Evolutionary conservation across 2,888 invertebrate species (phyloP).

Genomic region (Ceratothoa steindachneri): DNA sequence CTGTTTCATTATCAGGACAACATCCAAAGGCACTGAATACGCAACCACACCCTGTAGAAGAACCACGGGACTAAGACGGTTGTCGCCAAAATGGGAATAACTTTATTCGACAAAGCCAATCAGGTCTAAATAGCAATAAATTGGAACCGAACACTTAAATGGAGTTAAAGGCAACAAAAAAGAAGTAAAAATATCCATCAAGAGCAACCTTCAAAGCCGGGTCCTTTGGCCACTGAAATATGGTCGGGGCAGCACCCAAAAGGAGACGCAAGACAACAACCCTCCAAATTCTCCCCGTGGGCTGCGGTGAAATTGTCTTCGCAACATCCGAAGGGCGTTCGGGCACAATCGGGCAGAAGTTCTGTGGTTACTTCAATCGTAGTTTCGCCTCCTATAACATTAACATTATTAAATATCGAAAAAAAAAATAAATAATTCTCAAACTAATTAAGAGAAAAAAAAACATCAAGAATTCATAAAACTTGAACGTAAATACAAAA

Average conservation of each 20-base stretch:
- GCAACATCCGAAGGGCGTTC: conserved; percentile 51
- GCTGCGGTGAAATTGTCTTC: conserved; percentile 50
- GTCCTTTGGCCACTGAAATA: conserved; percentile 71
- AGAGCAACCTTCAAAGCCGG: conserved; percentile 63
- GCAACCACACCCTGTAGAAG: conserved; percentile 66
- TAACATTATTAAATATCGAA: background rate
- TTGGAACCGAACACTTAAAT: background rate
- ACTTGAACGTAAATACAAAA: background rate
- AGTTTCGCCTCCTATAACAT: background rate
- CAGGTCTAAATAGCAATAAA: background rate
- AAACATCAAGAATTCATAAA: background rate
- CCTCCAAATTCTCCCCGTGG: conserved; percentile 70
- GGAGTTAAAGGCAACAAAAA: conserved; percentile 2
- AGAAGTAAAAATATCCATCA: no score
- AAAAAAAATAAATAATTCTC: background rate
- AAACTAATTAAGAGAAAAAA: background rate
- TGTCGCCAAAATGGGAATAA: no score
- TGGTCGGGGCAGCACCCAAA: conserved; percentile 86
- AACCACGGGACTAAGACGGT: background rate
- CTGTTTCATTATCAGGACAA: conserved; percentile 63
- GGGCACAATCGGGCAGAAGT: conserved; percentile 34
- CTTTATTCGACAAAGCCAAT: no score
- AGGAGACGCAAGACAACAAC: conserved; percentile 72
- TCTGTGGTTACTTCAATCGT: conserved; percentile 1
- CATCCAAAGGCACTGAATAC: conserved; percentile 63